phyloP scores from a whole-genome alignment of 1,140 invertebrate species.

The Aphis gossypii region DNA sequence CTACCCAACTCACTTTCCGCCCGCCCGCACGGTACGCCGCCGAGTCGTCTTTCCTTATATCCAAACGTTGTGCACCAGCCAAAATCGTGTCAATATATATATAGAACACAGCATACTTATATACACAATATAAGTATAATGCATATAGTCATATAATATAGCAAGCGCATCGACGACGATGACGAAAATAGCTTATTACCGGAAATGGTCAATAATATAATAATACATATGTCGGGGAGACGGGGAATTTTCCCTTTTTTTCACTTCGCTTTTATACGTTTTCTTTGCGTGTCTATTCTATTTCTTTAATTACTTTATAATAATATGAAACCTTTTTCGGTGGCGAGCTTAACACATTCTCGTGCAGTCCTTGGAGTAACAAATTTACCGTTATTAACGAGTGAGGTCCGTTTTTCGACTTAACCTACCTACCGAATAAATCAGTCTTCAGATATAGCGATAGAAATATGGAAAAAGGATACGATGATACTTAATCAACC shows the following conservation, averaged over 20 bases:
- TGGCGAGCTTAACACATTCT: not conserved
- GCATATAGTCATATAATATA: not conserved
- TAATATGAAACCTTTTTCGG: not conserved
- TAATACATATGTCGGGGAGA: not conserved
- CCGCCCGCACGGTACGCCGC: not conserved
- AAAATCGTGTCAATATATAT: conserved; percentile 5
- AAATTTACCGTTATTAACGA: conserved; percentile 31
- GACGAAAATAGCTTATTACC: not conserved
- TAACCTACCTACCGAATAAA: conserved; percentile 11
- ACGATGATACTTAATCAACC: conserved; percentile 37
- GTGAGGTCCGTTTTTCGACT: not conserved
- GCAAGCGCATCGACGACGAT: not conserved
- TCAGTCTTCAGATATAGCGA: not conserved
- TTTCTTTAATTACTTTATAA: not conserved
- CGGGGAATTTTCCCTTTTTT: not conserved
- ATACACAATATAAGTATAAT: too few species aligned
- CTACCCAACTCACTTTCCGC: not conserved
- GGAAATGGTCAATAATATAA: conserved; percentile 5
- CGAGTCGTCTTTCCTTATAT: not conserved
- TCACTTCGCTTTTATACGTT: not conserved
- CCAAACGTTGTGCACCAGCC: not conserved
- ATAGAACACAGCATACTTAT: not conserved
- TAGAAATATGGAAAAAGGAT: not conserved
- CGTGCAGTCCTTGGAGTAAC: not conserved
- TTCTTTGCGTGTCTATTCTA: not conserved